Conservation (phyloP, 2,797 vertebrate genomes). For the Chelmon rostratus region DNA sequence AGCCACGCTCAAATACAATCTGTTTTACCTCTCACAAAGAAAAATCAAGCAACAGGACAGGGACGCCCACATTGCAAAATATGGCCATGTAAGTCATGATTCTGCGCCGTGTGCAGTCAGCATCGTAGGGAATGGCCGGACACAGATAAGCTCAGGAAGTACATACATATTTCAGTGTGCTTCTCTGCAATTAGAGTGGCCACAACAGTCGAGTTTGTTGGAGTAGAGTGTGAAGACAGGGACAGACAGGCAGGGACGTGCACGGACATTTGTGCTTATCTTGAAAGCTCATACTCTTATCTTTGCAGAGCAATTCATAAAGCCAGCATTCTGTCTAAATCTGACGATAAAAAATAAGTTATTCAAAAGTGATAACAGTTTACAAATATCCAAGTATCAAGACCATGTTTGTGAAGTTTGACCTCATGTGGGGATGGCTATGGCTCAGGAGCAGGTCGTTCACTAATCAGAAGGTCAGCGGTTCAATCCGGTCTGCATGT, state of each 20-base stretch:
- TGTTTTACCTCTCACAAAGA: background rate
- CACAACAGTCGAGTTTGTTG: background rate
- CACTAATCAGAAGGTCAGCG: no score
- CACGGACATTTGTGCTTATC: background rate
- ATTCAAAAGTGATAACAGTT: background rate
- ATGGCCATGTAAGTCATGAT: slow-evolving; percentile 8
- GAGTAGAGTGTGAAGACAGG: no score
- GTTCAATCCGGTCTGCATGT: no score
- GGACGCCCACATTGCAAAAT: background rate
- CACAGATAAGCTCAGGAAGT: background rate
- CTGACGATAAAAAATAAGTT: background rate
- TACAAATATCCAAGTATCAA: background rate
- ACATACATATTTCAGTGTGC: slow-evolving; percentile 28
- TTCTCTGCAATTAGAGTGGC: background rate
- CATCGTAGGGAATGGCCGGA: background rate
- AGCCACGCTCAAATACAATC: background rate
- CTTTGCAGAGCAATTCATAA: background rate
- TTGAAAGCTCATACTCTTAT: background rate
- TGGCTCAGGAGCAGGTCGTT: no score
- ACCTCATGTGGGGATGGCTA: background rate
- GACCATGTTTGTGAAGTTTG: background rate
- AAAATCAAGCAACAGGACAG: background rate
- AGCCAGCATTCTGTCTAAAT: background rate
- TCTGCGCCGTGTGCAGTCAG: background rate
- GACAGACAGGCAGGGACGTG: no score